Base-by-base conservation (phyloP, 2,797 vertebrate species). In the Borostomias antarcticus region DNA sequence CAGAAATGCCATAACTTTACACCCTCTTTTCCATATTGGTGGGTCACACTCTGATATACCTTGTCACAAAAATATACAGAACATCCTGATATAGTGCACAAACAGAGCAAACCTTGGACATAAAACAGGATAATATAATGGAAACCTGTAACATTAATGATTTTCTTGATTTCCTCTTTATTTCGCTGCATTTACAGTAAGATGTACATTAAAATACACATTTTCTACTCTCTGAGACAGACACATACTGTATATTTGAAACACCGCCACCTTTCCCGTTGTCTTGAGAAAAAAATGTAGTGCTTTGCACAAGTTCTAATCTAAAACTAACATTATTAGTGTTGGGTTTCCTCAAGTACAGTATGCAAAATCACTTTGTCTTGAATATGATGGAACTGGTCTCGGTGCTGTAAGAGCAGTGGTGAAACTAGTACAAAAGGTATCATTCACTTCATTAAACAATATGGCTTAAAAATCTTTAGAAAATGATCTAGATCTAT, bases 1-100 rank as follows among this genome's bases (percentile, higher is more conserved):
- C 94, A 94, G 94, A 94, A 94, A 91, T 93, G 94, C 95, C 94
- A 93, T 92, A 96, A 93, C 95, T 94, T 94, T 92, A 94, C 93
- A 93, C 89, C 86, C 91, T 91, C 91, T 91, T 93, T 15, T 57
- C 51, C 58, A 57, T 33, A 40, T 92, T 91, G 92, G 76, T 91
- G 89, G 93, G 91, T 91, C 93, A 93, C 90, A 77, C 91, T 92
- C 92, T 93, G 92, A 91, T 93, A 93, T 91, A 92, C 89, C 69
- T 77, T 29, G 78, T 94, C 93, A 95, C 93, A 94, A 94, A 94
- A 94, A 95, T 94, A 95, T 93, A 94, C 93, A 95, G 91, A 90
- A 92, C 88, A 92, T 92, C 93, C 93, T 90, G 91, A 94, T 94
- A 95, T 93, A 94, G 94, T 85, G 35, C 58, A 56, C 61, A 43